Evolutionary conservation across 2,888 invertebrate species (phyloP).

Genomic region (Mesochorus sp.): DNA sequence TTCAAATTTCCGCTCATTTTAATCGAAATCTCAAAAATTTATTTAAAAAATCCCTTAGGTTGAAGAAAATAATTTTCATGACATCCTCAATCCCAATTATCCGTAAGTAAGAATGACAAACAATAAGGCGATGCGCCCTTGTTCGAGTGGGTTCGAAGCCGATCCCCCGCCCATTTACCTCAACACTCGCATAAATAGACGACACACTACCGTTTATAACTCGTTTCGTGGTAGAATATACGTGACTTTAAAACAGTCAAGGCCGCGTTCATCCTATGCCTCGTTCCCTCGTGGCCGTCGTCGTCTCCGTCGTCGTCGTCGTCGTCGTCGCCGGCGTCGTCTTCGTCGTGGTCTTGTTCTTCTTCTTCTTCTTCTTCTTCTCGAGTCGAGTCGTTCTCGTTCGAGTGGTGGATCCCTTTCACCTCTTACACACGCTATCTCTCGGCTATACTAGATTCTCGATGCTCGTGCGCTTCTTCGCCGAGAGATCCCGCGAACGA

Average conservation of each 20-base stretch:
- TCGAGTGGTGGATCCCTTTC: conserved; percentile 58
- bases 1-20: no score
- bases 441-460: conserved; percentile 9
- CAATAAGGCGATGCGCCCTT: conserved; percentile 2
- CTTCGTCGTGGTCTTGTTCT: conserved; percentile 41
- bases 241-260: conserved; percentile 60
- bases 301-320: conserved; percentile 31
- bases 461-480: conserved; percentile 3
- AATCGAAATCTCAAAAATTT: no score
- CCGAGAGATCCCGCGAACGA: conserved; percentile 9
- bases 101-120: not conserved
- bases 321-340: conserved; percentile 8
- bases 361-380: conserved; percentile 34
- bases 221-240: conserved; percentile 55
- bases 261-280: conserved; percentile 58
- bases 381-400: conserved; percentile 36
- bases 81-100: no score
- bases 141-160: conserved; percentile 18
- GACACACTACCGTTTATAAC: conserved; percentile 26
- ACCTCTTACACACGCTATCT: conserved; percentile 38
- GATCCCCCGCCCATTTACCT: not conserved
- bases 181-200: conserved; percentile 1
- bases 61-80: no score
- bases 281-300: conserved; percentile 54
- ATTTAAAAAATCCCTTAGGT: no score